Base-by-base conservation (phyloP, 2,113 vertebrate species). In the Hucho hucho region DNA sequence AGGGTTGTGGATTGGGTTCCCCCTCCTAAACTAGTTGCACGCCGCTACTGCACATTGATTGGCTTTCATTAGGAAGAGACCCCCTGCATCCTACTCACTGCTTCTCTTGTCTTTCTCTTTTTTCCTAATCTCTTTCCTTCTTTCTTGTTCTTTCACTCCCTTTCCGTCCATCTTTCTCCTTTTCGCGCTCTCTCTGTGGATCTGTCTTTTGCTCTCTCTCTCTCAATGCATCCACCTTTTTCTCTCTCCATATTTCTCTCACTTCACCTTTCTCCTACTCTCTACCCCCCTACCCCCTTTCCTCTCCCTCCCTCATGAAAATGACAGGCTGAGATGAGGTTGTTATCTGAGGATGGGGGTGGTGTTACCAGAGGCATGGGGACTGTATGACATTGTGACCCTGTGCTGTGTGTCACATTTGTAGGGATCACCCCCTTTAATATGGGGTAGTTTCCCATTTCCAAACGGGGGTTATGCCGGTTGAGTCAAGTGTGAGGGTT, bases 1-100 rank as follows among this genome's bases (percentile, higher is more conserved):
- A 90, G 80, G 75, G 82, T 75, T 79, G 72, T 70, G 83, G 85
- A 88, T 91, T 86, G 84, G 79, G 85, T 91, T 86, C 88, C 90
- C 80, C 88, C 84, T 88, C 81, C 74, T 78, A 72, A 80, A 86
- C 72, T 81, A 80, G 70, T 73, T 79, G 80, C 73, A 81, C 71
- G 70, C 87, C 87, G 79, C 86, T 22, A 61, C 58, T 61, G n/a
- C 83, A 79, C 79, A 80, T 87, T 88, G 84, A 91, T 88, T 88
- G 90, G 84, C 87, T 90, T 87, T 87, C 84, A 89, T 90, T 89
- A 83, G 64, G 74, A 79, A 82, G 79, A 71, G 76, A 81, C 84
- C 83, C 32, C n/a, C n/a, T 29, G 2, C 18, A 11, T 22, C 67
- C 37, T 16, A 13, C 37, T 69, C 67, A 9, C 64, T 20, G 16